Conservation (phyloP, 2,888 invertebrate genomes). For the Xestobium rufovillosum region DNA sequence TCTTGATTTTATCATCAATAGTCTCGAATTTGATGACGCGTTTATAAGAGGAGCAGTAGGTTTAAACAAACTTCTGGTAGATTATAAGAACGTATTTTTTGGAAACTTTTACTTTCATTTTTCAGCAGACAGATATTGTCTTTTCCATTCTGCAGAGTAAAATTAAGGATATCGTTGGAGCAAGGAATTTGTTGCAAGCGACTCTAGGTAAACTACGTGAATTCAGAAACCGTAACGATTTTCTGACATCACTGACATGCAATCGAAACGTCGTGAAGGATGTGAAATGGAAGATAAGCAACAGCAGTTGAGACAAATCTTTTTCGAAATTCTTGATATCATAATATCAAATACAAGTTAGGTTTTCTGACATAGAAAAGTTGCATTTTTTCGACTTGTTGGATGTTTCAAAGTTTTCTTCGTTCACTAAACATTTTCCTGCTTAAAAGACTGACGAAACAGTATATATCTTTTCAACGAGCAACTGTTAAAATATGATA, state of each 20-base stretch:
- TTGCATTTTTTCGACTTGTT: neutral
- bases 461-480: neutral
- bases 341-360: neutral
- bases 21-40: neutral
- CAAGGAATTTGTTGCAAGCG: constrained; percentile 7
- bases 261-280: constrained; percentile 6
- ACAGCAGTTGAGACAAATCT: constrained; percentile 8
- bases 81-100: neutral
- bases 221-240: constrained; percentile 4
- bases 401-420: neutral
- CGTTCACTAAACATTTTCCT: neutral
- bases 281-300: constrained; percentile 7
- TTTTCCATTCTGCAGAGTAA: constrained; percentile 1
- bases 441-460: neutral
- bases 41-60: neutral
- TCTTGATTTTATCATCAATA: neutral
- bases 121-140: neutral
- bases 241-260: constrained; percentile 5
- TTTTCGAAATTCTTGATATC: constrained; percentile 10
- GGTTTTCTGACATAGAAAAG: neutral
- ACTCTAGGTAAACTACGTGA: constrained; percentile 8
- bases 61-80: neutral
- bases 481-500: neutral
- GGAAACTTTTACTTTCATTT: neutral
- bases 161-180: neutral